Conservation (phyloP, 64 coral and sea anemone species). For the Porites lutea region DNA sequence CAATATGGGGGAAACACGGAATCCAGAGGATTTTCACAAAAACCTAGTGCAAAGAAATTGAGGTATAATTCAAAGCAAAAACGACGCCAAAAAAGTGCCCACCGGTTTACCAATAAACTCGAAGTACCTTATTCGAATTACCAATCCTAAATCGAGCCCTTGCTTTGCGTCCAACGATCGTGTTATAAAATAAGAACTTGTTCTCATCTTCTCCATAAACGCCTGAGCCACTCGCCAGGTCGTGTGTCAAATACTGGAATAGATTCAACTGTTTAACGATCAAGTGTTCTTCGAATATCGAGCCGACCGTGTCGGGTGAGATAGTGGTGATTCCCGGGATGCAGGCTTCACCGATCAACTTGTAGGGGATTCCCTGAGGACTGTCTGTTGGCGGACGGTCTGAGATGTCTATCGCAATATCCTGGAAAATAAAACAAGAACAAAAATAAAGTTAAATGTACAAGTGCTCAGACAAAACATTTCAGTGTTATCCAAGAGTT, state of each 20-base stretch:
- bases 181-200: conserved; percentile 97
- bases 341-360: conserved; percentile 92
- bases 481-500: no score
- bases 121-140: conserved; percentile 89
- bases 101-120: neutral
- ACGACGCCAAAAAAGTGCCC: neutral
- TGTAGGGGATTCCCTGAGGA: conserved; percentile 99
- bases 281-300: conserved; percentile 98
- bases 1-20: no score
- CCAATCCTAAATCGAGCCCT: conserved; percentile 91
- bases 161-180: conserved; percentile 92
- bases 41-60: no score
- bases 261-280: conserved; percentile 90
- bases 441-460: neutral
- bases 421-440: conserved; percentile 28
- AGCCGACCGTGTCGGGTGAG: conserved; percentile 74
- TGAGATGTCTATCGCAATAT: conserved; percentile 95
- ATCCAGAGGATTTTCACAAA: no score
- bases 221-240: conserved; percentile 89
- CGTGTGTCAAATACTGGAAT: conserved; percentile 88
- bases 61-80: neutral
- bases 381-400: conserved; percentile 85
- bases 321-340: conserved; percentile 91
- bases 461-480: no score
- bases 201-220: conserved; percentile 99